Conservation (phyloP, 2,113 vertebrate species). For the Antechinus stuartii region DNA sequence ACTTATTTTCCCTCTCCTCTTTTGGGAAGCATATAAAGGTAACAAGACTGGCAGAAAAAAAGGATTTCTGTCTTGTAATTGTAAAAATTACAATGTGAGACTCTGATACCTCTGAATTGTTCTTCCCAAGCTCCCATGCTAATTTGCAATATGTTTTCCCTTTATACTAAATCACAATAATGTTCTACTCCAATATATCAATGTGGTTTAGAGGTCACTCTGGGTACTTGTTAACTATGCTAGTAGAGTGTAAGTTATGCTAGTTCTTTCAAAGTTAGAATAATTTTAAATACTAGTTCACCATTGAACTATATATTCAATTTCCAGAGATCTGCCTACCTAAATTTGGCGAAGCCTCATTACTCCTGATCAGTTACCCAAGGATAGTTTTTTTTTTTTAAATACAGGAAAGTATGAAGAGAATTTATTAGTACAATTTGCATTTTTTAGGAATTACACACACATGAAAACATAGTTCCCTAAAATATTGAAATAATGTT, state of each 20-base stretch:
- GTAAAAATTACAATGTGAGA: not conserved
- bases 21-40: not conserved
- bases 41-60: not conserved
- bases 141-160: not conserved
- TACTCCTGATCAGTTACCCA: not conserved
- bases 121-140: not conserved
- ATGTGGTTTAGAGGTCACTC: not conserved
- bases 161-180: not conserved
- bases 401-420: not conserved
- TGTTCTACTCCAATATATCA: not conserved
- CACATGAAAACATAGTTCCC: not conserved
- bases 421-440: not conserved
- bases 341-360: not conserved
- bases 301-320: not conserved
- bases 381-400: not conserved
- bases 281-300: not conserved
- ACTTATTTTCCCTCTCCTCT: not conserved
- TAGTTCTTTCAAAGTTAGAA: not conserved
- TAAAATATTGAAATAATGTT: not conserved
- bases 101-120: not conserved
- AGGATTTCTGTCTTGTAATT: not conserved
- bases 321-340: not conserved
- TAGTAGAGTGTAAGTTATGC: not conserved
- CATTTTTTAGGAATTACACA: not conserved
- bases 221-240: not conserved